Evolutionary conservation across 2,113 vertebrate genomes (phyloP).

Genomic region (Neopipo cinnamomea): DNA sequence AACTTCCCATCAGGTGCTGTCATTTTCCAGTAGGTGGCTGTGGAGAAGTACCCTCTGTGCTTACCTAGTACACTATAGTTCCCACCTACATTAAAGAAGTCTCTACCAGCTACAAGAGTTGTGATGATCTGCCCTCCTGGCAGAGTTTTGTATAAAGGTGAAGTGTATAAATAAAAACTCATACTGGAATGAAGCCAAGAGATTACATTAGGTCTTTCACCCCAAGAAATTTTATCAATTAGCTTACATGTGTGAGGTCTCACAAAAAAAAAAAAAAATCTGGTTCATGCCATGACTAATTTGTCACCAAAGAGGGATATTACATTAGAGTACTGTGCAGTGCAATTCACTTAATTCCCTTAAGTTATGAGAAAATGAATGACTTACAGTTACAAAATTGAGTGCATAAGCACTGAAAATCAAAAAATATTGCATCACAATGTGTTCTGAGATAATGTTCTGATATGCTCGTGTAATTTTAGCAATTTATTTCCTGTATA

Average conservation of each 20-base stretch:
- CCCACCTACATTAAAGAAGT: not conserved
- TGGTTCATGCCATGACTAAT: not conserved
- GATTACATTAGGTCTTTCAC: not conserved
- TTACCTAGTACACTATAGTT: not conserved
- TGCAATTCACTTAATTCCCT: not conserved
- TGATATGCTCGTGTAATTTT: not conserved
- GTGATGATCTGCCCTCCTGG: not conserved
- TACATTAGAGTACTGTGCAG: not conserved
- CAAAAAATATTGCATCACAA: not conserved
- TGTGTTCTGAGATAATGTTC: not conserved
- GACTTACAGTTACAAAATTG: not conserved
- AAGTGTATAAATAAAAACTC: not conserved
- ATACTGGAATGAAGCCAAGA: not conserved
- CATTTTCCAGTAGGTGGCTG: not conserved
- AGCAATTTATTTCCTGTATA: not conserved
- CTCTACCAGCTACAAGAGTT: not conserved
- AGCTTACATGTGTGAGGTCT: not conserved
- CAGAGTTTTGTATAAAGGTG: not conserved
- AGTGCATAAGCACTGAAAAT: not conserved
- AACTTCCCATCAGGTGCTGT: slow-evolving; percentile 5
- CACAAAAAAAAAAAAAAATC: not conserved
- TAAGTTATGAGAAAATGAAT: not conserved
- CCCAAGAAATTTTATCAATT: not conserved
- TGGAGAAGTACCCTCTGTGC: not conserved
- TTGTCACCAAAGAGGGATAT: not conserved